Percentiles rank a stretch among this genome's conserved stretches.
These are phyloP conservation scores for Temnothorax unifasciatus DNA, from an alignment of 2,888 invertebrate species.

Conservation along the genomic window DNA sequence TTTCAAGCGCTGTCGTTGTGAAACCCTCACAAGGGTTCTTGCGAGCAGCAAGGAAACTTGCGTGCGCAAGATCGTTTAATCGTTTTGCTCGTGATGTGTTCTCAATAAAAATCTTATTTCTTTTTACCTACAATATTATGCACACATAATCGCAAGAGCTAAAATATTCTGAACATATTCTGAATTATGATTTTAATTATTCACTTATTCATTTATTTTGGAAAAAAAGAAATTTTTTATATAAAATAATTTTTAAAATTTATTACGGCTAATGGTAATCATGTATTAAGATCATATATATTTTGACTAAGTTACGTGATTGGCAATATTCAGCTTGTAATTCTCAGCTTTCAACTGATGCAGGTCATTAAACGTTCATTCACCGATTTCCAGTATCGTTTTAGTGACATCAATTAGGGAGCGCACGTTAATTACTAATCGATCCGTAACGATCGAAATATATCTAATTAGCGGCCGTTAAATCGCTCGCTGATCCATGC, in stretches of 20 bases:
- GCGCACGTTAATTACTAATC: constrained; percentile 51
- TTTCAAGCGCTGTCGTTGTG: constrained; percentile 25
- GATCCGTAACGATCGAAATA: constrained; percentile 54
- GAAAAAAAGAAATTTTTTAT: neutral
- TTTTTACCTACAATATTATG: neutral
- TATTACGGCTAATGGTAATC: neutral
- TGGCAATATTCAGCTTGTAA: neutral
- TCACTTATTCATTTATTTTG: neutral
- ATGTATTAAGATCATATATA: neutral
- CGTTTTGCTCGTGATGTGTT: neutral
- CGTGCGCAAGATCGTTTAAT: constrained; percentile 7
- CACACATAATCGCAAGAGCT: neutral
- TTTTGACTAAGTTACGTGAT: neutral
- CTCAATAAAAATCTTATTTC: neutral
- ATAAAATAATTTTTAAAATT: neutral
- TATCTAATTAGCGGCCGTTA: constrained; percentile 54
- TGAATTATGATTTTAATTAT: neutral
- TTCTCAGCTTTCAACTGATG: constrained; percentile 27
- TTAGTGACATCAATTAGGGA: constrained; percentile 50
- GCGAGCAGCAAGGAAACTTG: neutral
- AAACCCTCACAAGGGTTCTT: neutral
- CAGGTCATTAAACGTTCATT: constrained; percentile 47
- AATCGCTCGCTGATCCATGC: constrained; percentile 48
- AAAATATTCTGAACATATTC: neutral
- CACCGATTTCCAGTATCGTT: constrained; percentile 41